Evolutionary conservation across 2,113 vertebrate genomes (phyloP).

Genomic region (Zootoca vivipara): DNA sequence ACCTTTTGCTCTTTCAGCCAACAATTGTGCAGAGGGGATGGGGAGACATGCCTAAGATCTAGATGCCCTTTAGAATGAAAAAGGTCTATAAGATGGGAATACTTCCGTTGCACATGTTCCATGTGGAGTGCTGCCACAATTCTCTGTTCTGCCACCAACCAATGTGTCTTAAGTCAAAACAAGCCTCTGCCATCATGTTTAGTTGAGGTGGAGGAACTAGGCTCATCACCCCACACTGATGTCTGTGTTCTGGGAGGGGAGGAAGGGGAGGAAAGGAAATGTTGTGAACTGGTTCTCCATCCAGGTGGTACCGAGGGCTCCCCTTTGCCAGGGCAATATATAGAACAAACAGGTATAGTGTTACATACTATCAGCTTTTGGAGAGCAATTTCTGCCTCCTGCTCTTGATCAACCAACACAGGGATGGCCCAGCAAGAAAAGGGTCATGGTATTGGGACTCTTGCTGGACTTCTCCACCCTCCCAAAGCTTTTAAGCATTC

Average conservation of each 20-base stretch:
- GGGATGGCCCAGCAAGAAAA: not conserved
- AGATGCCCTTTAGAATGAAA: not conserved
- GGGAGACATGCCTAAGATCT: not conserved
- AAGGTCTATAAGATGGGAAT: not conserved
- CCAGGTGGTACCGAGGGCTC: not conserved
- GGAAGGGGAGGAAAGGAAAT: not conserved
- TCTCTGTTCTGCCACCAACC: not conserved
- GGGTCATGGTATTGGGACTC: not conserved
- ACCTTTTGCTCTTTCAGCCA: not conserved
- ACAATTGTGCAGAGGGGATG: not conserved
- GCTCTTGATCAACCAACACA: not conserved
- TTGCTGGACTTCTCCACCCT: not conserved
- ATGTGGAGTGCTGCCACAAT: no score
- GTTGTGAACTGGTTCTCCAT: not conserved
- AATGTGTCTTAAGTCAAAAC: no score
- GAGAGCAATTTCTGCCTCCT: no score
- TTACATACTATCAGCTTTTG: not conserved
- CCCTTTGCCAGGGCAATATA: not conserved
- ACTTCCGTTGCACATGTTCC: not conserved
- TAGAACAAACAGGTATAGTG: not conserved
- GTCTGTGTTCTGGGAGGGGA: not conserved
- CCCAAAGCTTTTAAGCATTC: not conserved
- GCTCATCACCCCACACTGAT: not conserved
- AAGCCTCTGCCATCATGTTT: not conserved
- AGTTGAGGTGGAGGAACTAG: not conserved